Evolutionary conservation across 1,140 invertebrate species (phyloP).

Genomic region (Spodoptera frugiperda): DNA sequence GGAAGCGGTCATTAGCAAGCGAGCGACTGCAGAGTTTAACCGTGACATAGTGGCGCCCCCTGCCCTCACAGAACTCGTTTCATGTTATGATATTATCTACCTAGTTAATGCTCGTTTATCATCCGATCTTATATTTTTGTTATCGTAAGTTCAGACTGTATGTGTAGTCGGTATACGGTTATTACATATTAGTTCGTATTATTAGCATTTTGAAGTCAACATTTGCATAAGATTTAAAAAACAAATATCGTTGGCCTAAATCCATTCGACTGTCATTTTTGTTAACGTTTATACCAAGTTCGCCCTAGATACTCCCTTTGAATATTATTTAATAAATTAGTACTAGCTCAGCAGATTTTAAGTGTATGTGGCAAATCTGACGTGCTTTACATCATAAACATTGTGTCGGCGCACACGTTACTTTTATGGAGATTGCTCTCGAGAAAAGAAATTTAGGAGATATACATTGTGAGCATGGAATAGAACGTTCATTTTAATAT

Average conservation of each 20-base stretch:
- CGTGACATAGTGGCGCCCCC: constrained; percentile 2
- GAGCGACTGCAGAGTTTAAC: constrained; percentile 10
- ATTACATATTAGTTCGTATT: too few relatives aligned
- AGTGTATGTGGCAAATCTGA: constrained; percentile 10
- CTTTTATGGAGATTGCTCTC: constrained; percentile 45
- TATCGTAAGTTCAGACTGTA: not conserved
- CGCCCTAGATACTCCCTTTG: not conserved
- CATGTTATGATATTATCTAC: not conserved
- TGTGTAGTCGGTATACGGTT: not conserved
- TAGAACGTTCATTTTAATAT: constrained; percentile 35
- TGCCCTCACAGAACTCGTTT: constrained; percentile 11
- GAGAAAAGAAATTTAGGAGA: constrained; percentile 27
- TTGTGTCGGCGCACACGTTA: constrained; percentile 27
- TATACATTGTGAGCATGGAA: constrained; percentile 24
- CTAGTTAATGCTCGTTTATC: not conserved
- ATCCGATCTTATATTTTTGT: not conserved
- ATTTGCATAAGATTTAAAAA: too few relatives aligned
- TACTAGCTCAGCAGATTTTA: constrained; percentile 17
- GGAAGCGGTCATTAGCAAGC: constrained; percentile 16
- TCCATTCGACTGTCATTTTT: not conserved
- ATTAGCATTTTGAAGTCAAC: too few relatives aligned
- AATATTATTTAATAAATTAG: constrained; percentile 26
- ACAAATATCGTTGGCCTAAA: not conserved
- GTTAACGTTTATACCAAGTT: not conserved
- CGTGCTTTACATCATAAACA: constrained; percentile 45